phyloP scores from a whole-genome alignment of 2,888 invertebrate species.

The Tryphoninae sp. region DNA sequence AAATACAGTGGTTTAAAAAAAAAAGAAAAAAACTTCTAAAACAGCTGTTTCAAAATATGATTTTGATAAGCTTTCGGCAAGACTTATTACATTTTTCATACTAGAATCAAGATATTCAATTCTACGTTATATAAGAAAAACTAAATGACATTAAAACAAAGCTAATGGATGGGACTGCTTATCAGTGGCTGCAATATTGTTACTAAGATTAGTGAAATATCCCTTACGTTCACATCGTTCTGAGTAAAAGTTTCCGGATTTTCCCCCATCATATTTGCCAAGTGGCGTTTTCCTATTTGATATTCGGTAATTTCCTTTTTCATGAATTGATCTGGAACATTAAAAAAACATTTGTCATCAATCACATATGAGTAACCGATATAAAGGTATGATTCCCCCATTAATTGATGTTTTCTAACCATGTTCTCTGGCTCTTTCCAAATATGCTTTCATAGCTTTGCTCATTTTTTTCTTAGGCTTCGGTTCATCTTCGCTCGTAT shows the following conservation, averaged over 20 bases:
- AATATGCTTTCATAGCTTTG: slow-evolving; percentile 94
- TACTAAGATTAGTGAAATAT: neutral
- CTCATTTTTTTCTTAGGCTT: slow-evolving; percentile 84
- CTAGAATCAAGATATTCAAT: too few species aligned
- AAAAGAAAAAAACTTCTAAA: too few species aligned
- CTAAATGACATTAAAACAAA: too few species aligned
- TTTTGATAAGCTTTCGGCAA: too few species aligned
- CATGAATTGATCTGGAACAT: slow-evolving; percentile 88
- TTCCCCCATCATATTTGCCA: slow-evolving; percentile 99
- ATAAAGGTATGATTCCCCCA: too few species aligned
- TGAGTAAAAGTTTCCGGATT: slow-evolving; percentile 95
- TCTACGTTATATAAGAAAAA: too few species aligned
- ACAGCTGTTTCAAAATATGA: too few species aligned
- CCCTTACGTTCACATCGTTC: slow-evolving; percentile 90
- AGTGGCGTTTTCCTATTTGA: slow-evolving; percentile 95
- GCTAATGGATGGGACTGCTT: too few species aligned
- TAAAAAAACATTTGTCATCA: slow-evolving; percentile 13
- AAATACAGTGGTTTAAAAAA: too few species aligned
- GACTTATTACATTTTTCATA: too few species aligned
- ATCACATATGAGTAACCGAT: neutral
- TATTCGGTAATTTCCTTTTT: slow-evolving; percentile 90
- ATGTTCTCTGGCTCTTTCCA: slow-evolving; percentile 91
- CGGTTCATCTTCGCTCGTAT: slow-evolving; percentile 26
- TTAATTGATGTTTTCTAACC: slow-evolving; percentile 78
- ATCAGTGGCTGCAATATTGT: too few species aligned